Conservation (phyloP, 2,888 invertebrate genomes). For the Trachelus iudaicus region DNA sequence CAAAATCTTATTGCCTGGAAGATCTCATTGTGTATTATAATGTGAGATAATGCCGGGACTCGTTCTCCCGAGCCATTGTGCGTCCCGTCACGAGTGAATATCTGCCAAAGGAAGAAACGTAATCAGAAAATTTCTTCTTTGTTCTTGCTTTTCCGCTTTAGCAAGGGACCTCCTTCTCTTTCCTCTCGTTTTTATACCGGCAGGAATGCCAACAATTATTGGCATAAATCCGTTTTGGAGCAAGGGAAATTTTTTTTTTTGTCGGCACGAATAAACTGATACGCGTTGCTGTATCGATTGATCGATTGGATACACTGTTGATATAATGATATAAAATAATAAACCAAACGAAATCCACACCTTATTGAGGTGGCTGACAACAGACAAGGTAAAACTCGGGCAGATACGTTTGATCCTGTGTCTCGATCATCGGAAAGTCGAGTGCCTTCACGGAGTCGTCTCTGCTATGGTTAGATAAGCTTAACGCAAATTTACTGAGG, state of each 20-base stretch:
- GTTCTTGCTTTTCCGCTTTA: not conserved
- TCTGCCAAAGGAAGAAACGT: not conserved
- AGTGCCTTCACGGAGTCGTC: not conserved
- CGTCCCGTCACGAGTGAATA: not conserved
- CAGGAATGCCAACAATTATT: no score
- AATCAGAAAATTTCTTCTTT: slow-evolving; percentile 11
- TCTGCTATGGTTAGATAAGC: slow-evolving; percentile 37
- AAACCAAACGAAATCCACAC: no score
- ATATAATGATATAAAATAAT: no score
- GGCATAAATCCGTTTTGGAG: not conserved
- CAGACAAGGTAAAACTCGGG: no score
- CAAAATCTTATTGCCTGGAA: slow-evolving; percentile 42
- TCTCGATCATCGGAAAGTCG: not conserved
- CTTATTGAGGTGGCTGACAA: no score
- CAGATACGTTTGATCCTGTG: not conserved
- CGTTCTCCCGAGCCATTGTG: slow-evolving; percentile 32
- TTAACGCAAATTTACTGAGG: slow-evolving; percentile 41
- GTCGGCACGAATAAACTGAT: not conserved
- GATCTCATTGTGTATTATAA: slow-evolving; percentile 40
- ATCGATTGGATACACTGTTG: no score
- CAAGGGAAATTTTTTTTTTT: not conserved
- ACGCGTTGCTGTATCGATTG: not conserved
- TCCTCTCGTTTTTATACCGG: no score
- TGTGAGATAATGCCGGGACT: slow-evolving; percentile 42
- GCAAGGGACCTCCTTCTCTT: not conserved